Evolutionary conservation across 2,888 invertebrate species (phyloP).

Genomic region (Epicampocera succincta): DNA sequence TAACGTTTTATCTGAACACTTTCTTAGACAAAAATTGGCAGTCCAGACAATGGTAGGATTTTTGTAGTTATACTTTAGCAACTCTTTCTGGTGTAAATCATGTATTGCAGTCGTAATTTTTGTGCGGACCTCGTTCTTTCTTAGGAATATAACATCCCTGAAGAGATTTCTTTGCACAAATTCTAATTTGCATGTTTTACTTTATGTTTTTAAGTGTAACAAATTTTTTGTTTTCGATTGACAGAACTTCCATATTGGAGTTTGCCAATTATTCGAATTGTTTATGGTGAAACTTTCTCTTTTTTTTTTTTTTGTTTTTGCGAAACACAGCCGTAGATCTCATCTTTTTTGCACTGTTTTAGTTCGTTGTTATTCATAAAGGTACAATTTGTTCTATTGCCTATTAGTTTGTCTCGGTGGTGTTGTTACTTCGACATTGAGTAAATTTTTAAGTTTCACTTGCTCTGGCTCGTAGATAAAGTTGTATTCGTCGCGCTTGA

Average conservation of each 20-base stretch:
- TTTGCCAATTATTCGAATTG: slow-evolving; percentile 26
- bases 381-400: slow-evolving; percentile 29
- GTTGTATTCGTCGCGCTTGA: slow-evolving; percentile 76
- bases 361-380: slow-evolving; percentile 29
- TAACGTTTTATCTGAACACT: too few relatives aligned
- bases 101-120: too few relatives aligned
- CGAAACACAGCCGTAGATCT: slow-evolving; percentile 26
- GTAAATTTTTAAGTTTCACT: background rate
- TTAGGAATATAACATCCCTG: background rate
- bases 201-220: slow-evolving; percentile 76
- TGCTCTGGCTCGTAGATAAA: slow-evolving; percentile 3
- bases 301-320: too few relatives aligned
- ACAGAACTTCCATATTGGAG: background rate
- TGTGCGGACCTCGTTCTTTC: too few relatives aligned
- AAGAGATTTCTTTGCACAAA: slow-evolving; percentile 24
- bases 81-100: too few relatives aligned
- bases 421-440: slow-evolving; percentile 22
- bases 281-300: slow-evolving; percentile 11
- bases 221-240: slow-evolving; percentile 72
- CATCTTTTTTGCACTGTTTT: slow-evolving; percentile 33
- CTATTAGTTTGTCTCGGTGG: slow-evolving; percentile 53
- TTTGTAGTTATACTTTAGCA: too few relatives aligned
- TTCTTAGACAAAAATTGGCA: too few relatives aligned
- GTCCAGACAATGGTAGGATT: too few relatives aligned
- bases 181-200: slow-evolving; percentile 71